Conservation (phyloP, 2,888 invertebrate genomes). For the Synanthedon tipuliformis region DNA sequence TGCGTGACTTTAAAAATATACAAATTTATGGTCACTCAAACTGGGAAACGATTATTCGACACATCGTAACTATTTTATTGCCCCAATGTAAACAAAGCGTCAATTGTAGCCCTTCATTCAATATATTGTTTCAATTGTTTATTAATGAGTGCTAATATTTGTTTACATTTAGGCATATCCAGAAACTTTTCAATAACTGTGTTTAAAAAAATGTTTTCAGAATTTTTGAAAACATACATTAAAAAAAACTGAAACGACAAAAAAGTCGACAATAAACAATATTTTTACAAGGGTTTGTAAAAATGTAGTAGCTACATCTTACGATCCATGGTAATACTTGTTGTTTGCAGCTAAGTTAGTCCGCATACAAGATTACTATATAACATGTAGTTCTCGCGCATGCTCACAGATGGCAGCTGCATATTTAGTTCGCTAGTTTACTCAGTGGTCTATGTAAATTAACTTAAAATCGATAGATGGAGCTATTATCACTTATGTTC, state of each 20-base stretch:
- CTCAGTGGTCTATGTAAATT: conserved; percentile 19
- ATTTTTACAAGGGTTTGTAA: neutral
- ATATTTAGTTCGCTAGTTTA: neutral
- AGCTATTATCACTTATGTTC: conserved; percentile 19
- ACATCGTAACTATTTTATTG: conserved; percentile 68
- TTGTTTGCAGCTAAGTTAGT: neutral
- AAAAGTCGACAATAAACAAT: neutral
- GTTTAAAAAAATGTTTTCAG: no score
- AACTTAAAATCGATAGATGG: conserved; percentile 38
- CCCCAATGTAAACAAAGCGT: conserved; percentile 60
- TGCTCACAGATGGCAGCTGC: conserved; percentile 52
- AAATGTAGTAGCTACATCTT: neutral
- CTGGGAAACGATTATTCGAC: conserved; percentile 65
- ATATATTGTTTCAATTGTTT: neutral
- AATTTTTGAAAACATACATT: neutral
- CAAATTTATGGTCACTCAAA: conserved; percentile 69
- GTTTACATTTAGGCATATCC: no score
- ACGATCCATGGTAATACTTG: neutral
- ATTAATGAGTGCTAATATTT: no score
- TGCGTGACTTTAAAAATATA: conserved; percentile 66
- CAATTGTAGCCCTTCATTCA: conserved; percentile 29
- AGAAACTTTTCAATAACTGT: no score
- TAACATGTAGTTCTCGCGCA: conserved; percentile 29
- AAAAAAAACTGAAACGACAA: neutral
- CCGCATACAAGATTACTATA: neutral